phyloP scores from a whole-genome alignment of 2,888 invertebrate species.

The Hydroisotoma schaefferi region DNA sequence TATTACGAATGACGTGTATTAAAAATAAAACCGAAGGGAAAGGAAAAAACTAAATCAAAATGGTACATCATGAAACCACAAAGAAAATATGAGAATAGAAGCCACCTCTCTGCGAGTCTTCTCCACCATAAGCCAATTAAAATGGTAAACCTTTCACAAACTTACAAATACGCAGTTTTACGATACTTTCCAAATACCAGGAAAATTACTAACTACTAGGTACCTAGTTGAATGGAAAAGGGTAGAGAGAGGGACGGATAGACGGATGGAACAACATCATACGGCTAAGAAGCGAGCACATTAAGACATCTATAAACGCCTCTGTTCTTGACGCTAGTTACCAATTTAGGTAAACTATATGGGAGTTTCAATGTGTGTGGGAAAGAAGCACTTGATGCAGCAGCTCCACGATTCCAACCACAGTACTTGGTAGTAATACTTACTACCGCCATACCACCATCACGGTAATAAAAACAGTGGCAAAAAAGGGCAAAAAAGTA shows the following conservation, averaged over 20 bases:
- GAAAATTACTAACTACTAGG: background rate
- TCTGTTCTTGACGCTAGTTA: constrained; percentile 4
- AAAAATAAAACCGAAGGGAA: no score
- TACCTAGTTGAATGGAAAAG: background rate
- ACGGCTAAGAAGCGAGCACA: no score
- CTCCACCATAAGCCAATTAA: no score
- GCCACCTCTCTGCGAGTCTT: background rate
- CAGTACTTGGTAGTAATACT: background rate
- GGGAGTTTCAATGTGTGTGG: background rate
- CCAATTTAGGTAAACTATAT: constrained; percentile 5
- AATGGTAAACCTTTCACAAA: no score
- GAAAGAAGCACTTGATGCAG: constrained; percentile 2
- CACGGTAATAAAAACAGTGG: constrained; percentile 12
- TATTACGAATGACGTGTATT: no score
- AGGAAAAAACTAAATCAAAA: no score
- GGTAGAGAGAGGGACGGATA: no score
- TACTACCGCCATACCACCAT: background rate
- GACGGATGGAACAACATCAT: no score
- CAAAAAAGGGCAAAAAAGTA: constrained; percentile 3
- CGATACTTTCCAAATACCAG: background rate
- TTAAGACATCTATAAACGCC: constrained; percentile 2
- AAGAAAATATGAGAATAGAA: constrained; percentile 8
- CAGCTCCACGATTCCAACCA: no score
- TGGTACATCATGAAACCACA: constrained; percentile 6
- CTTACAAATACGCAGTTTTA: background rate